These are phyloP conservation scores for Eupithecia inturbata DNA, from an alignment of 2,888 invertebrate genomes.

Conservation along the genomic window DNA sequence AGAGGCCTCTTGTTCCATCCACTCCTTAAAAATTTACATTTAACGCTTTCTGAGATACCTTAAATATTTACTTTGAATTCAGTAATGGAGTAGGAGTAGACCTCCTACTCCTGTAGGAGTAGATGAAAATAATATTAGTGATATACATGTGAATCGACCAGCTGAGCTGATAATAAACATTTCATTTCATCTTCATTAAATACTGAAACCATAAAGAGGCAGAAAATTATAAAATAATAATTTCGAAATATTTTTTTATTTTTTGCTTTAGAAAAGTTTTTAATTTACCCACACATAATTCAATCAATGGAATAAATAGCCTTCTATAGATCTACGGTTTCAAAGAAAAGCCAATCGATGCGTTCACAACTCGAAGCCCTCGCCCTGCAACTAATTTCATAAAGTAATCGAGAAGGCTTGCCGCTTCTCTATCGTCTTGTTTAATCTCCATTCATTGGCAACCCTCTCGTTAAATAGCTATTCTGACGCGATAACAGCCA, in stretches of 20 bases:
- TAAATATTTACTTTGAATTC: background rate
- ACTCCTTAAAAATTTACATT: too few species aligned
- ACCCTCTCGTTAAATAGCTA: constrained; percentile 77
- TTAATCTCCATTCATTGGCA: constrained; percentile 78
- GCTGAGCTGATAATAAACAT: too few species aligned
- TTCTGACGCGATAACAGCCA: constrained; percentile 79
- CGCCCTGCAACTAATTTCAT: constrained; percentile 71
- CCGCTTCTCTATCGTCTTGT: constrained; percentile 74
- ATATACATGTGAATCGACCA: too few species aligned
- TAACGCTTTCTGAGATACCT: background rate
- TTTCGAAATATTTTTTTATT: too few species aligned
- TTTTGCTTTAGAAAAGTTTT: too few species aligned
- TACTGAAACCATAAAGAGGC: too few species aligned
- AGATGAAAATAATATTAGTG: too few species aligned
- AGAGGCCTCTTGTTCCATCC: too few species aligned
- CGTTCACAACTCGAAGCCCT: constrained; percentile 14
- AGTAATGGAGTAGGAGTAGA: background rate
- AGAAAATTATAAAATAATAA: too few species aligned
- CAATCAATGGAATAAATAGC: background rate
- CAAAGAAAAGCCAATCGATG: constrained; percentile 8
- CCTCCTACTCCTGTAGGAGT: too few species aligned
- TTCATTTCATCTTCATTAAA: too few species aligned
- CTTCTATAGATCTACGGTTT: background rate
- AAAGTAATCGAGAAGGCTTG: constrained; percentile 72
- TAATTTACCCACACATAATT: background rate